Evolutionary conservation across 2,797 vertebrate species (phyloP).

Genomic region (Synanceia verrucosa): DNA sequence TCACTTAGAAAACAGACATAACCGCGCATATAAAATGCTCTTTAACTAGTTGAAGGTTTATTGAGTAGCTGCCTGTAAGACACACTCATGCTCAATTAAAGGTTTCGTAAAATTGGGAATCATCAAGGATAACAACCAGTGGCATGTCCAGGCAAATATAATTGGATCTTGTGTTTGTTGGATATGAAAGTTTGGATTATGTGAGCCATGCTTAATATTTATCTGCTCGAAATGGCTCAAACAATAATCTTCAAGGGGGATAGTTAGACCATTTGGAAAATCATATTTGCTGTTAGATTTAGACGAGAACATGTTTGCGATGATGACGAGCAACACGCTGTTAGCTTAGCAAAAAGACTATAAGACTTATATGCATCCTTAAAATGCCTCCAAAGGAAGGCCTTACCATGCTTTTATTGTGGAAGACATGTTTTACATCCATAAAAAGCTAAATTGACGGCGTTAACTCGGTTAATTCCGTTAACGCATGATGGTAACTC

Average conservation of each 20-base stretch:
- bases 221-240: neutral
- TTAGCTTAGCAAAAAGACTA: neutral
- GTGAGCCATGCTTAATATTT: neutral
- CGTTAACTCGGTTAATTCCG: too few species aligned
- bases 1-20: constrained; percentile 8
- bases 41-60: constrained; percentile 3
- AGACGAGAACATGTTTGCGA: neutral
- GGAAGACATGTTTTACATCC: too few species aligned
- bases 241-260: neutral
- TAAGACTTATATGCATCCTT: too few species aligned
- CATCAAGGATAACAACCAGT: constrained; percentile 8
- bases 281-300: neutral
- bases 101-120: neutral
- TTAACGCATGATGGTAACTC: too few species aligned
- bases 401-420: too few species aligned
- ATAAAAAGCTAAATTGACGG: too few species aligned
- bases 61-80: constrained; percentile 12
- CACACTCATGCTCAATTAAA: constrained; percentile 3
- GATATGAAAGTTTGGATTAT: neutral
- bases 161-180: neutral
- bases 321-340: neutral
- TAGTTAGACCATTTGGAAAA: neutral
- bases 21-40: constrained; percentile 21
- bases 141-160: neutral
- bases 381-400: too few species aligned